phyloP scores from a whole-genome alignment of 1,140 invertebrate genomes.

The Phenacoccus solenopsis region DNA sequence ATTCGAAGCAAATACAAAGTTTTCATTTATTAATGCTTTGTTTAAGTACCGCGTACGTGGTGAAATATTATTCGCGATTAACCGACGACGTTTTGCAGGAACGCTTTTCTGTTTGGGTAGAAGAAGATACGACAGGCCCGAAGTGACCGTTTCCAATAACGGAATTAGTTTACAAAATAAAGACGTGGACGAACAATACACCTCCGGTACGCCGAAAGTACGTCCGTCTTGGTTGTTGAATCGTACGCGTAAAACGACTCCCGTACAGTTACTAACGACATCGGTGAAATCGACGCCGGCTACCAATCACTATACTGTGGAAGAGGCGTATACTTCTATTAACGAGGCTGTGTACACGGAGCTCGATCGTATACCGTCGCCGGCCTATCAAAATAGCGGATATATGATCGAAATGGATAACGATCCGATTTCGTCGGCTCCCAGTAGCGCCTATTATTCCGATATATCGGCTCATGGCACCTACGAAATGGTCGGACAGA shows the following conservation, averaged over 20 bases:
- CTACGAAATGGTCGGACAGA: slow-evolving; percentile 6
- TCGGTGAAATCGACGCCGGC: not conserved
- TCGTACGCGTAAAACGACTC: not conserved
- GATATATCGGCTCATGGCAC: slow-evolving; percentile 8
- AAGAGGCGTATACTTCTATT: slow-evolving; percentile 7
- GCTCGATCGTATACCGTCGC: slow-evolving; percentile 9
- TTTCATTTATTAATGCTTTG: not conserved
- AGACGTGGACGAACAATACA: slow-evolving; percentile 1
- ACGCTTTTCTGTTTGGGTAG: slow-evolving; percentile 8
- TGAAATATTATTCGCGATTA: not conserved
- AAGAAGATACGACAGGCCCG: not conserved
- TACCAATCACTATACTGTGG: not conserved
- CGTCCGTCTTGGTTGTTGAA: not conserved
- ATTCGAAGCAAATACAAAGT: not conserved
- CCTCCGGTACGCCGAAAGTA: not conserved
- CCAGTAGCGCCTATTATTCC: slow-evolving; percentile 6
- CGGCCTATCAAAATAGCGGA: slow-evolving; percentile 14
- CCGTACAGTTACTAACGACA: not conserved
- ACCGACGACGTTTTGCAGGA: not conserved
- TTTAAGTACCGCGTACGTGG: not conserved
- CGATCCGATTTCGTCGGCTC: not conserved
- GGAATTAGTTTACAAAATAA: not conserved
- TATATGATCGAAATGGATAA: slow-evolving; percentile 3
- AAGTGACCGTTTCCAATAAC: not conserved
- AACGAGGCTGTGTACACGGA: slow-evolving; percentile 18